These are phyloP conservation scores for Flexamia atlantica DNA, from an alignment of 2,888 invertebrate species.

Conservation along the genomic window DNA sequence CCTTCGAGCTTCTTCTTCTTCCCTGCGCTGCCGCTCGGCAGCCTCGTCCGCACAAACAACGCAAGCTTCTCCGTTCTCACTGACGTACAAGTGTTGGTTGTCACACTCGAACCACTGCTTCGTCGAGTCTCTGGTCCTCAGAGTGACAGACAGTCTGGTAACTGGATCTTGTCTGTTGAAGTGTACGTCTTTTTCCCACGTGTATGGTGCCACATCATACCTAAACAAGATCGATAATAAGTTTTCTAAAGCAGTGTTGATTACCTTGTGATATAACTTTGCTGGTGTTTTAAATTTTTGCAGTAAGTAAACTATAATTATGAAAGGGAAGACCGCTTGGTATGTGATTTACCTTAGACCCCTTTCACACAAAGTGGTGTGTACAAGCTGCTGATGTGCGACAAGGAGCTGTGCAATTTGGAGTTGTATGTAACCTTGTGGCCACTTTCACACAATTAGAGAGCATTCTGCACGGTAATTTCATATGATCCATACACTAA, in stretches of 20 bases:
- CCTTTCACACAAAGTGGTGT: too few species aligned
- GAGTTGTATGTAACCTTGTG: too few species aligned
- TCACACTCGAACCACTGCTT: constrained; percentile 20
- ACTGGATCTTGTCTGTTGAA: neutral
- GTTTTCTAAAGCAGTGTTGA: too few species aligned
- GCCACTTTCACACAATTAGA: too few species aligned
- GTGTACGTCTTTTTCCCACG: neutral
- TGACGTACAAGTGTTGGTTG: constrained; percentile 14
- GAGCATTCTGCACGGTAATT: too few species aligned
- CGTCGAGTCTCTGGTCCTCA: neutral
- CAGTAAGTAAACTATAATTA: too few species aligned
- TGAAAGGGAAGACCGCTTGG: too few species aligned
- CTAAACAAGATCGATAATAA: neutral
- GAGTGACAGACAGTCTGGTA: neutral
- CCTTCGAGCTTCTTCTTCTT: neutral
- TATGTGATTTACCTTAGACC: too few species aligned
- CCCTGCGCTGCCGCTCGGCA: neutral
- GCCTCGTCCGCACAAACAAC: neutral
- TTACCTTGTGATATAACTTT: neutral
- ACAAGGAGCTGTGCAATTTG: too few species aligned
- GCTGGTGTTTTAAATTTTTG: too few species aligned
- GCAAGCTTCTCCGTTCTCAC: neutral
- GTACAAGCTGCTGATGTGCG: too few species aligned
- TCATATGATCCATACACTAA: too few species aligned
- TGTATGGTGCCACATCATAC: neutral